These are phyloP conservation scores for Psephotus haematonotus DNA, from an alignment of 2,113 vertebrate species.

Conservation along the genomic window DNA sequence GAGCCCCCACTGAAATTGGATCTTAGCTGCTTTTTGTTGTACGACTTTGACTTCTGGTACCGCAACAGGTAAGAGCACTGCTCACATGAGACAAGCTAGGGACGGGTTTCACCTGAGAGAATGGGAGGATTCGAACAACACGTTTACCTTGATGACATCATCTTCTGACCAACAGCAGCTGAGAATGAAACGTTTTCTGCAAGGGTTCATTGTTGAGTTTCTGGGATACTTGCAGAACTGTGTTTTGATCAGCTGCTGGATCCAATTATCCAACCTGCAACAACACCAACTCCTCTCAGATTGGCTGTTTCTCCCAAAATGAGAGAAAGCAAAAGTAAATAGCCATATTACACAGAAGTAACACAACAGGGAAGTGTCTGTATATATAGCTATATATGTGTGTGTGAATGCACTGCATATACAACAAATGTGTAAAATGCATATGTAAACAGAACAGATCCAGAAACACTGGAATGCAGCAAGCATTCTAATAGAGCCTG, in stretches of 20 bases:
- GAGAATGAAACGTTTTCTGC: background rate
- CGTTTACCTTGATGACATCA: background rate
- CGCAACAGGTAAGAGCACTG: background rate
- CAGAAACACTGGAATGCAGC: background rate
- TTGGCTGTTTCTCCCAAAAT: background rate
- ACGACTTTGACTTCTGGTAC: background rate
- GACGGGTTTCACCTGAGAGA: background rate
- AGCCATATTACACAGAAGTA: background rate
- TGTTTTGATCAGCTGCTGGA: background rate
- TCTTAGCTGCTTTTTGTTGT: background rate
- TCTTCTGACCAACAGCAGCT: background rate
- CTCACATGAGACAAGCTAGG: background rate
- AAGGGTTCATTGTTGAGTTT: background rate
- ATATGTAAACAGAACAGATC: background rate
- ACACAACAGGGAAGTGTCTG: background rate
- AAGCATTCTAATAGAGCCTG: background rate
- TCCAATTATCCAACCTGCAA: background rate
- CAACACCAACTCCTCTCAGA: background rate
- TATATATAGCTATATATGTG: fast-evolving
- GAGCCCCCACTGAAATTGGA: background rate
- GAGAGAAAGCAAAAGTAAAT: background rate
- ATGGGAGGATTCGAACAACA: background rate
- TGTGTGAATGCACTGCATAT: background rate
- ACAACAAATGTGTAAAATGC: background rate
- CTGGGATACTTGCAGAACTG: background rate